A percentile compares a stretch with the other conserved stretches of the same genome.
These are phyloP conservation scores for Egretta garzetta DNA, from an alignment of 2,113 vertebrate genomes.

Conservation along the genomic window DNA sequence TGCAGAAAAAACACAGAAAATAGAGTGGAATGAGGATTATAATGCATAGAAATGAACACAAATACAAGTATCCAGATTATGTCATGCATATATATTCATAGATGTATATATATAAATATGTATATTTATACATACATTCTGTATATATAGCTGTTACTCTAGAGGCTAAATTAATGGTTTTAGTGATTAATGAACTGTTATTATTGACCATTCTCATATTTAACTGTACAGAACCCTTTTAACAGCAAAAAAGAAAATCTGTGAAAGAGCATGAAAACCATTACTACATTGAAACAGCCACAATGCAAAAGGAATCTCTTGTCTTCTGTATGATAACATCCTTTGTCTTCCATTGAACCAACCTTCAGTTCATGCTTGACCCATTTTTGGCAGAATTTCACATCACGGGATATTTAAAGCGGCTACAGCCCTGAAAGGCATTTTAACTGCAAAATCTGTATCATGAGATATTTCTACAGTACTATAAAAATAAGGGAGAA, in stretches of 20 bases:
- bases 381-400: slow-evolving; percentile 62
- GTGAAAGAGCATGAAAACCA: not conserved
- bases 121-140: too few species aligned
- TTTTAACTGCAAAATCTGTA: slow-evolving; percentile 21
- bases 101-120: not conserved
- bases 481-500: not conserved
- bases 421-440: slow-evolving; percentile 32
- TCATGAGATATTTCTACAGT: not conserved
- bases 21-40: not conserved
- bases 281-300: not conserved
- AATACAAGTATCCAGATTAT: not conserved
- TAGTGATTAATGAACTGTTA: not conserved
- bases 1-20: not conserved
- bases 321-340: slow-evolving; percentile 29
- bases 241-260: not conserved
- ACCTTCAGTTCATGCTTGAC: slow-evolving; percentile 62
- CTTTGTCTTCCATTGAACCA: slow-evolving; percentile 31
- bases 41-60: not conserved
- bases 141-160: not conserved
- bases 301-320: slow-evolving; percentile 9
- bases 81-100: not conserved
- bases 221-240: not conserved
- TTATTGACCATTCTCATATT: not conserved
- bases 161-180: not conserved
- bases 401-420: slow-evolving; percentile 21